Percentiles rank a stretch among this genome's conserved stretches.
These are phyloP conservation scores for Liodrosophila aerea DNA, from an alignment of 2,888 invertebrate species.

Conservation along the genomic window DNA sequence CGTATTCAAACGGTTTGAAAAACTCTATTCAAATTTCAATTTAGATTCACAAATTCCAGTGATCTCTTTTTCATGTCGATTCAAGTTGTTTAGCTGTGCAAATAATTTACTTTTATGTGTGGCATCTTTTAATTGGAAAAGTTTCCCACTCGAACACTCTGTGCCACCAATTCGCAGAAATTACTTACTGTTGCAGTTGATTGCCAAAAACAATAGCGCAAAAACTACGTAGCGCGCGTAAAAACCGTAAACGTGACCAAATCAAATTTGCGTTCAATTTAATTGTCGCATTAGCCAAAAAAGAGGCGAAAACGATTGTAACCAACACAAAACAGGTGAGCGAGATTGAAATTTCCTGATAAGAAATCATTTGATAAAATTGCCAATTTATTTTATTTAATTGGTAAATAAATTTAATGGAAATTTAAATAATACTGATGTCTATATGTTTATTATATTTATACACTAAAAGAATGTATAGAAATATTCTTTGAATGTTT, in stretches of 20 bases:
- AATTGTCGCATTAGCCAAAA: constrained; percentile 19
- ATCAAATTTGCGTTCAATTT: constrained; percentile 36
- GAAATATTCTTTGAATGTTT: too few species aligned
- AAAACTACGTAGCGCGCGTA: constrained; percentile 12
- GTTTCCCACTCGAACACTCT: constrained; percentile 26
- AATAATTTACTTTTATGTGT: constrained; percentile 11
- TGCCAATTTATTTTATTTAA: too few species aligned
- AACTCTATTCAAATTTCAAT: constrained; percentile 34
- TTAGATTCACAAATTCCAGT: not conserved
- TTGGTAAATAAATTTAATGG: too few species aligned
- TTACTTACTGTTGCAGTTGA: constrained; percentile 17
- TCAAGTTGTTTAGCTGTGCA: not conserved
- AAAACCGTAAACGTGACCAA: constrained; percentile 44
- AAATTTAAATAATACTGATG: too few species aligned
- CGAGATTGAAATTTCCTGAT: constrained; percentile 1
- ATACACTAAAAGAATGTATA: too few species aligned
- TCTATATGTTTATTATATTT: too few species aligned
- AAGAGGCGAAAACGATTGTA: not conserved
- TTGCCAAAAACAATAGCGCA: not conserved
- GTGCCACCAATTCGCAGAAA: constrained; percentile 9
- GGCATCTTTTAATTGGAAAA: constrained; percentile 37
- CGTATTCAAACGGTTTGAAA: constrained; percentile 23
- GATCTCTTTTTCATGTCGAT: constrained; percentile 16
- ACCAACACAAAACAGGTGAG: constrained; percentile 30
- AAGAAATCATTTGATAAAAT: not conserved